Conservation (phyloP, 2,888 invertebrate species). For the Lymantria monacha region DNA sequence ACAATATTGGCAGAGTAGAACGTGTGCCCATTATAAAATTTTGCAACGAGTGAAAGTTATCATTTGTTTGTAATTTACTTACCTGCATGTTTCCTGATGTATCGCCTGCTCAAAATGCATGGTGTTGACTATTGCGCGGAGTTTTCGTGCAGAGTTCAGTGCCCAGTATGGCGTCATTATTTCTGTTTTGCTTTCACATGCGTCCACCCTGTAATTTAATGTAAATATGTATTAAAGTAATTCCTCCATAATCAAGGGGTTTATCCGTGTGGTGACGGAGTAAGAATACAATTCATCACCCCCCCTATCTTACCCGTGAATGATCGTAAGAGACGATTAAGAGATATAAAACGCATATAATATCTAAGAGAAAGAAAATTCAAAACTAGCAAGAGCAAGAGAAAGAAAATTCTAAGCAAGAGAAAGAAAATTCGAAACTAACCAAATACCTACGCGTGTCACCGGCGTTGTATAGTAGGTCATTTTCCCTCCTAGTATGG, state of each 20-base stretch:
- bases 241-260: neutral
- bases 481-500: no score
- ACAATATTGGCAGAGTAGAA: neutral
- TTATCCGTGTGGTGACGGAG: no score
- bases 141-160: slow-evolving; percentile 94
- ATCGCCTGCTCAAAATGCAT: slow-evolving; percentile 97
- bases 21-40: neutral
- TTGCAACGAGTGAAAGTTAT: neutral
- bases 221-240: neutral
- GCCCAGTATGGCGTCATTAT: slow-evolving; percentile 98
- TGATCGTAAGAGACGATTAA: no score
- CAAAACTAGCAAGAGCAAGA: no score
- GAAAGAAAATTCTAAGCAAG: no score
- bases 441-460: no score
- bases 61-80: slow-evolving; percentile 78
- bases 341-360: no score
- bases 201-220: slow-evolving; percentile 85
- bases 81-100: slow-evolving; percentile 97
- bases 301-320: no score
- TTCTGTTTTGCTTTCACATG: slow-evolving; percentile 95
- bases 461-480: no score
- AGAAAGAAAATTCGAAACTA: no score
- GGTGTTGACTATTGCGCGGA: slow-evolving; percentile 95
- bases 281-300: no score
- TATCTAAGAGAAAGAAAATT: no score